Base-by-base conservation (phyloP, 2,113 vertebrate genomes). In the Tyto alba region DNA sequence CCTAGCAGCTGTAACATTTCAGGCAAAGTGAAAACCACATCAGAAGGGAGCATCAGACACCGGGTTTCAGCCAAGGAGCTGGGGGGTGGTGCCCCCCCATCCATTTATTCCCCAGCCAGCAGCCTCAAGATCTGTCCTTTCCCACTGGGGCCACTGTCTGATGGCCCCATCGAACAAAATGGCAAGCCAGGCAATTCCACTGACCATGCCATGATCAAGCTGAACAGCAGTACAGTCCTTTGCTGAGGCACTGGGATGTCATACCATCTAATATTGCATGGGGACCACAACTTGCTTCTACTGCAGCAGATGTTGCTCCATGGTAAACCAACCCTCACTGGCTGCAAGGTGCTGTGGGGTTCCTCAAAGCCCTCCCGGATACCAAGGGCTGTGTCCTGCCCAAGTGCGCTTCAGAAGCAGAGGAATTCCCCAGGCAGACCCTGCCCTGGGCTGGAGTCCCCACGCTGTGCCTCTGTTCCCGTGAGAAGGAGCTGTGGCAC, bases 301-400 rank as follows among this genome's bases (percentile, higher is more conserved):
- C 22, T 0, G 0, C 43, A 36, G 75, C 3, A 2, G 52, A 32
- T 6, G 3, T n/a, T 59, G 18, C 16, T 26, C 48, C 26, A 6
- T 7, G 34, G 17, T 29, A 84, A 41, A 79, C n/a, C 69, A 59
- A 32, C 3, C 11, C 40, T 48, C 41, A 5, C 34, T 38, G 50
- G 10, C 38, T 62, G 4, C 32, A 81, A 45, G 41, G 38, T 2
- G 1, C 26, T 5, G 2, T 21, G 30, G 32, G 7, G 4, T 26
- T 84, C 52, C 64, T 18, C 41, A 78, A 27, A 75, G 12, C 6
- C n/a, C 15, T 63, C 26, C n/a, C 23, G 60, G 52, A n/a, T 38
- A 22, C 52, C 0, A 0, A 67, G 14, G 52, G 29, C 60, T 60
- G 13, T 12, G 11, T 48, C 11, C 52, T 85, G 47, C n/a, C 40